These are phyloP conservation scores for Drosophila sproati DNA, from an alignment of 1,140 invertebrate genomes.

Conservation along the genomic window DNA sequence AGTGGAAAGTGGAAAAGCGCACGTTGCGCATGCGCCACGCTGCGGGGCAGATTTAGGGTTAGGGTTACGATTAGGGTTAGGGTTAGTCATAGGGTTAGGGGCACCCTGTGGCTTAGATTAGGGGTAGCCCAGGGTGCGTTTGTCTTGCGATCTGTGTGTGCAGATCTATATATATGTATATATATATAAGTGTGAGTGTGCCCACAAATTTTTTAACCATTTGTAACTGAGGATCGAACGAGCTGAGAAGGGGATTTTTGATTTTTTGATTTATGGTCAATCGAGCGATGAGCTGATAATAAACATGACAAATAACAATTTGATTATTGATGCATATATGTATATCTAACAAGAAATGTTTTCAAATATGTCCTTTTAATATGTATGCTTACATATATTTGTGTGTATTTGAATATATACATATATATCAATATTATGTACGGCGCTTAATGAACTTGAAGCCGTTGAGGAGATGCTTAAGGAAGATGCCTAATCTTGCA, in stretches of 20 bases:
- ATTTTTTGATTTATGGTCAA: constrained; percentile 61
- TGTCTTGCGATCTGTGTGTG: constrained; percentile 25
- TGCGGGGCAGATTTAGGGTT: constrained; percentile 30
- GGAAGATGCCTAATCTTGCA: constrained; percentile 22
- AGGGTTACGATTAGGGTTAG: constrained; percentile 2
- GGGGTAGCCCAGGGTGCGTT: constrained; percentile 2
- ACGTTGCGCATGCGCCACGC: constrained; percentile 42
- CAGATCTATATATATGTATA: too few species aligned
- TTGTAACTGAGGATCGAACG: constrained; percentile 73
- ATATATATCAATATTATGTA: not conserved
- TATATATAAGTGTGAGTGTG: constrained; percentile 42
- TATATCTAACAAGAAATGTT: not conserved
- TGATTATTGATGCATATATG: constrained; percentile 26
- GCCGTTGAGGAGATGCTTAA: constrained; percentile 30
- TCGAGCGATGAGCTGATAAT: constrained; percentile 42
- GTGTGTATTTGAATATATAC: constrained; percentile 15
- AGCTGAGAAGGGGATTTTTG: constrained; percentile 12
- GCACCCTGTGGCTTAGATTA: not conserved
- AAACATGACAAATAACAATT: constrained; percentile 52
- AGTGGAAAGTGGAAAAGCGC: constrained; percentile 51
- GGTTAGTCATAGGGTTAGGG: constrained; percentile 28
- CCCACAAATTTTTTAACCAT: constrained; percentile 78
- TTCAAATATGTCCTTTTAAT: too few species aligned
- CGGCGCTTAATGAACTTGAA: constrained; percentile 41
- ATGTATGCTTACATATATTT: too few species aligned